A percentile compares a stretch with the other conserved stretches of the same genome.
Evolutionary conservation across 1,140 invertebrate genomes (phyloP).

Genomic region (Nasonia longicornis): DNA sequence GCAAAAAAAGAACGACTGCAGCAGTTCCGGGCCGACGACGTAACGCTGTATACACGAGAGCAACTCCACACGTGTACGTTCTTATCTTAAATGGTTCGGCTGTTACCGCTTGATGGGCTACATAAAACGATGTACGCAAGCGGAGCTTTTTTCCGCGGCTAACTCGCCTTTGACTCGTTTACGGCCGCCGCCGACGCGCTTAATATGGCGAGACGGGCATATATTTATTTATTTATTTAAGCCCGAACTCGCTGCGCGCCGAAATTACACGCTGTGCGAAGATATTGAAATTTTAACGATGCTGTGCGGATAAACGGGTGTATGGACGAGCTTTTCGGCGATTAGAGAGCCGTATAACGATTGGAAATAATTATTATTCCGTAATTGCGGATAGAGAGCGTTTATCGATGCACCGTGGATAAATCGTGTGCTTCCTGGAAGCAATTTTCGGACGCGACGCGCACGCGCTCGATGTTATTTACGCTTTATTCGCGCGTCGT

Average conservation of each 20-base stretch:
- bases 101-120: conserved; percentile 33
- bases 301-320: no score
- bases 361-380: not conserved
- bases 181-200: no score
- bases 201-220: not conserved
- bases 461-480: no score
- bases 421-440: not conserved
- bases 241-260: no score
- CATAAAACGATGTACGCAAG: conserved; percentile 20
- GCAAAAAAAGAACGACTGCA: not conserved
- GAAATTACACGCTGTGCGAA: no score
- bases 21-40: not conserved
- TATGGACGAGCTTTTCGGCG: not conserved
- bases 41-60: conserved; percentile 21
- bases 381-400: not conserved
- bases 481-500: no score
- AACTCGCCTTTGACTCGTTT: not conserved
- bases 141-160: not conserved
- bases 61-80: not conserved
- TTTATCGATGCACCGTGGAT: no score
- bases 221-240: no score
- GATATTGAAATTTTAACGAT: no score
- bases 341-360: no score
- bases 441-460: not conserved
- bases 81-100: conserved; percentile 40